Conservation (phyloP, 2,113 vertebrate genomes). For the Melozone crissalis region DNA sequence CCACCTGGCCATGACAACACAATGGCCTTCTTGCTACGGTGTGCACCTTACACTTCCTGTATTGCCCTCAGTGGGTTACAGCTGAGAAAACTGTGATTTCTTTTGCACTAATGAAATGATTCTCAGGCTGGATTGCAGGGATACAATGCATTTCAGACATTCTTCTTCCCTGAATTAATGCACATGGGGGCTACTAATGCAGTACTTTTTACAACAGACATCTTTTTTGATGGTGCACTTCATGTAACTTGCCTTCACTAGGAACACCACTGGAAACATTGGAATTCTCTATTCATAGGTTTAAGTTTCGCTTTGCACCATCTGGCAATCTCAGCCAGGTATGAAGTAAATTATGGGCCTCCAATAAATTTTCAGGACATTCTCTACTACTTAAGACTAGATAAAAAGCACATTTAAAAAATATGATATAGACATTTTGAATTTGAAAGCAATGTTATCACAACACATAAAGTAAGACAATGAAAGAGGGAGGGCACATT, state of each 20-base stretch:
- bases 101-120: neutral
- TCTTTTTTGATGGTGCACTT: neutral
- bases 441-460: neutral
- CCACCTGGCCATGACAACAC: neutral
- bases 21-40: neutral
- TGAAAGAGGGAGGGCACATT: neutral
- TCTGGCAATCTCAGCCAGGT: neutral
- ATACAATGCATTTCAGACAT: slow-evolving; percentile 41
- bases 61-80: neutral
- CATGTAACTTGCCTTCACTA: neutral
- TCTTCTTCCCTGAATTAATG: slow-evolving; percentile 43
- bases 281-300: neutral
- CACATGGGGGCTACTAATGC: slow-evolving; percentile 9
- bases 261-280: neutral
- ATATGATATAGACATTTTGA: neutral
- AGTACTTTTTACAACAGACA: neutral
- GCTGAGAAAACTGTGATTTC: neutral
- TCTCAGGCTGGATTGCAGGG: neutral
- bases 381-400: neutral
- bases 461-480: neutral
- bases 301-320: slow-evolving; percentile 12
- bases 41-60: neutral
- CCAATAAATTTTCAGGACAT: slow-evolving; percentile 2
- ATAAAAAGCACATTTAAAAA: neutral
- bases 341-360: neutral